Base-by-base conservation (phyloP, 2,797 vertebrate species). In the Sparus aurata region DNA sequence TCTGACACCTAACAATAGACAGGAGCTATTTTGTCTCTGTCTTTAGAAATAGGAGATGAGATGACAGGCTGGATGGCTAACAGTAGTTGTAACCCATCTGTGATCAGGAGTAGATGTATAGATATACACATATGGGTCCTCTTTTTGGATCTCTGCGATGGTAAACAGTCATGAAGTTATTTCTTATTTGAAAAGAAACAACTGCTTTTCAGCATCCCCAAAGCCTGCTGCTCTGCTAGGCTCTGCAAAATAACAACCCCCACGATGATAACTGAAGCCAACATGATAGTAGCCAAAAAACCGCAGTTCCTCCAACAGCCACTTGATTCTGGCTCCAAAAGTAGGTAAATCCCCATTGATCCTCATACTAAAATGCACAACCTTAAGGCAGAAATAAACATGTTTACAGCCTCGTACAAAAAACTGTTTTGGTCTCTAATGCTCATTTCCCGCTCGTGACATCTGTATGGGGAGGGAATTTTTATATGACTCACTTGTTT, bases 61-160 rank as follows among this genome's bases (percentile, higher is more conserved):
- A 75, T 59, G 84, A 79, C 53, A 23, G 59, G 69, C 61, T 87
- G 90, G 88, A 89, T 90, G 87, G 90, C 59, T 87, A 80, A 91
- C 45, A 68, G 80, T 70, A 73, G 74, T 87, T 88, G 78, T 79
- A 87, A 87, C 73, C 82, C 86, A 87, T 85, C 82, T 90, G 80
- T 76, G 76, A 81, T 46, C 69, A 79, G 70, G 27, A 59, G 69
- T 66, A 43, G 55, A 61, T 66, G 71, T n/a, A 58, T 27, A 72
- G 23, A n/a, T 15, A 64, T 10, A 73, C 12, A 69, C 17, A 79
- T 43, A 46, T 12, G 16, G 53, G 60, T 59, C 5, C 25, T 34
- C 13, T n/a, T 27, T 59, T 41, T 45, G 22, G n/a, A 23, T 47
- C 22, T 66, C 15, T 60, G 41, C 0, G 1, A 46, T 15, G n/a